A percentile compares a stretch with the other conserved stretches of the same genome.
These are phyloP conservation scores for Butorides virescens DNA, from an alignment of 2,113 vertebrate species.

Conservation along the genomic window DNA sequence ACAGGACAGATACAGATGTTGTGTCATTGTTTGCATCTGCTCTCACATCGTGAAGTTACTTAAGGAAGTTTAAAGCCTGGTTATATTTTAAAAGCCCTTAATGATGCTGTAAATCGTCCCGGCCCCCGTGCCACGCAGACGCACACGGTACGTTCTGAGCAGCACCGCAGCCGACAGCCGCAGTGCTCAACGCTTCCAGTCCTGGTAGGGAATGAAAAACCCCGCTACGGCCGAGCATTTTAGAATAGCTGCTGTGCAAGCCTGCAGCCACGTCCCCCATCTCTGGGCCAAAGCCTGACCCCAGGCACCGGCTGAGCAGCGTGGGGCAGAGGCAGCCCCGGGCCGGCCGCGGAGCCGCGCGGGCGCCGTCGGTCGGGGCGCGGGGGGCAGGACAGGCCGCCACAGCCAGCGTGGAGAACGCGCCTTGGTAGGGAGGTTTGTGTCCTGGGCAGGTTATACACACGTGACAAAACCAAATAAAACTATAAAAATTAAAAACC, in stretches of 20 bases:
- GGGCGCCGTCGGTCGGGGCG: accelerated
- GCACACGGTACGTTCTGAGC: accelerated
- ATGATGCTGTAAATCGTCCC: neutral
- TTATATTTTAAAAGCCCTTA: neutral
- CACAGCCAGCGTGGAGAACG: accelerated
- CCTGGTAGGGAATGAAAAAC: neutral
- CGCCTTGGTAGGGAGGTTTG: too few relatives aligned
- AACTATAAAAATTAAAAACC: neutral
- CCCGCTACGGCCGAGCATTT: neutral
- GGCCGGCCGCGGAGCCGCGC: neutral
- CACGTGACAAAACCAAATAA: neutral
- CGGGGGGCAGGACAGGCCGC: neutral
- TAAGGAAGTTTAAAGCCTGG: neutral
- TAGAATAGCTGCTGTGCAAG: neutral
- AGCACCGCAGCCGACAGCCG: neutral
- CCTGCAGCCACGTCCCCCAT: neutral
- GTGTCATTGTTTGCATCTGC: neutral
- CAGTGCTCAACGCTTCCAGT: too few relatives aligned
- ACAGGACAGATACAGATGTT: neutral
- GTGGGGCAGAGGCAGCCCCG: neutral
- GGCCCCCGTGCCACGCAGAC: accelerated
- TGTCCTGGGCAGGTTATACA: neutral
- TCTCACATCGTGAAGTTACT: neutral
- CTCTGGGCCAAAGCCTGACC: neutral
- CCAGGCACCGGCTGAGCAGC: neutral